phyloP scores from a whole-genome alignment of 1,140 invertebrate genomes.

The Drosophila leontia region DNA sequence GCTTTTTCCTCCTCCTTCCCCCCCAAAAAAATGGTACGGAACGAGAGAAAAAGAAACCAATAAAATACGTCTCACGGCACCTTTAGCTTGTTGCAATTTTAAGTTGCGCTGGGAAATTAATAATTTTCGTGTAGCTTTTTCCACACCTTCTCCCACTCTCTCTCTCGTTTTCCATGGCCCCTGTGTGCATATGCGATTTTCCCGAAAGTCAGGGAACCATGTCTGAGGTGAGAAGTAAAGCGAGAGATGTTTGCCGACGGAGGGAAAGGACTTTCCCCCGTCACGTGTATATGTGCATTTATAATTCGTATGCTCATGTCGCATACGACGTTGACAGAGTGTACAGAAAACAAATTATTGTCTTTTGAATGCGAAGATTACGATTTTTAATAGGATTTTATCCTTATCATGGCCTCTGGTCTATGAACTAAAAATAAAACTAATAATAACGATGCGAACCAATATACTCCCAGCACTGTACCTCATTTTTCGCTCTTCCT shows the following conservation, averaged over 20 bases:
- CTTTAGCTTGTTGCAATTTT: constrained; percentile 71
- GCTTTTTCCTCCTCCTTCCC: background rate
- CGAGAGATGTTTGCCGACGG: constrained; percentile 22
- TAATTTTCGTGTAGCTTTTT: constrained; percentile 69
- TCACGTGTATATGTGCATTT: constrained; percentile 56
- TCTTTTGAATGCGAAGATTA: background rate
- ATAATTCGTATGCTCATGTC: constrained; percentile 71
- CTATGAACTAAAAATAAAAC: background rate
- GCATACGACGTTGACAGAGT: constrained; percentile 39
- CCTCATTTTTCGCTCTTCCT: background rate
- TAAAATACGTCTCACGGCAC: constrained; percentile 46
- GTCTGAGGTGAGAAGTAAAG: constrained; percentile 51
- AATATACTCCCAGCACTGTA: too few relatives aligned
- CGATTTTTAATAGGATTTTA: background rate
- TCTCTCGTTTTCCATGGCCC: constrained; percentile 2
- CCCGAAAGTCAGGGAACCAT: constrained; percentile 48
- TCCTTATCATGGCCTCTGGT: too few relatives aligned
- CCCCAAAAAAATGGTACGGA: constrained; percentile 6
- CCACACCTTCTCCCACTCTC: background rate
- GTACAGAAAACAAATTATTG: constrained; percentile 16
- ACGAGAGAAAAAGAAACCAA: constrained; percentile 30
- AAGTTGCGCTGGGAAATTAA: constrained; percentile 74
- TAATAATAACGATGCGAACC: too few relatives aligned
- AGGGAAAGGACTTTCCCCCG: constrained; percentile 11
- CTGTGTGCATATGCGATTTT: constrained; percentile 63